Evolutionary conservation across 2,797 vertebrate genomes (phyloP).

Genomic region (Chaetophractus vellerosus): DNA sequence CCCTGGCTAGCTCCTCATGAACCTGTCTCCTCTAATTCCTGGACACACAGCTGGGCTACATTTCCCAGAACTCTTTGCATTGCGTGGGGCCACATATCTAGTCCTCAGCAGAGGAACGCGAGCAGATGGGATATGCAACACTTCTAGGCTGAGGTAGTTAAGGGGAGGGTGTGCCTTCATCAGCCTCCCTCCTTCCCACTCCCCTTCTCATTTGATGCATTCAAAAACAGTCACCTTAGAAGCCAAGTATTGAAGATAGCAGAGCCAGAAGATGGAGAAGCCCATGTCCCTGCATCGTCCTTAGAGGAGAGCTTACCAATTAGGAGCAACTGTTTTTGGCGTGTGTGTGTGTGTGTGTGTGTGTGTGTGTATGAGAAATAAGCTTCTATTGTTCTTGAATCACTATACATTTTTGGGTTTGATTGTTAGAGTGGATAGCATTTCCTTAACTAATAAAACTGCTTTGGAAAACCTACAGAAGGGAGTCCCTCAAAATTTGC

Average conservation of each 20-base stretch:
- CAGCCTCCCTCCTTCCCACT: background rate
- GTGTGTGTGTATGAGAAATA: background rate
- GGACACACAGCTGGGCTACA: background rate
- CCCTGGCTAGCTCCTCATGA: background rate
- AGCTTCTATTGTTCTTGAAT: background rate
- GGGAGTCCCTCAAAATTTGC: constrained; percentile 1
- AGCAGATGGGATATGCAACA: background rate
- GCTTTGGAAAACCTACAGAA: constrained; percentile 9
- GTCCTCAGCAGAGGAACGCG: background rate
- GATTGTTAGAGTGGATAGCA: background rate
- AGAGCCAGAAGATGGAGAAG: background rate
- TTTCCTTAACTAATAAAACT: constrained; percentile 23
- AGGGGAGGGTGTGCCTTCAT: background rate
- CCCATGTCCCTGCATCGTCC: background rate
- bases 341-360: background rate
- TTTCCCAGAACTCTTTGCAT: background rate
- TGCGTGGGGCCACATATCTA: background rate
- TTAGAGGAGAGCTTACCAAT: background rate
- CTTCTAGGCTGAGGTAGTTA: background rate
- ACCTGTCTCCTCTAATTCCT: background rate
- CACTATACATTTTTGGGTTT: background rate
- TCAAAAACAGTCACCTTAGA: background rate
- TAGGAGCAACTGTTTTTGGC: background rate
- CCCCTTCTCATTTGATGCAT: background rate
- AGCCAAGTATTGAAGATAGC: background rate